These are phyloP conservation scores for Drosophila falleni DNA, from an alignment of 2,888 invertebrate genomes.

Conservation along the genomic window DNA sequence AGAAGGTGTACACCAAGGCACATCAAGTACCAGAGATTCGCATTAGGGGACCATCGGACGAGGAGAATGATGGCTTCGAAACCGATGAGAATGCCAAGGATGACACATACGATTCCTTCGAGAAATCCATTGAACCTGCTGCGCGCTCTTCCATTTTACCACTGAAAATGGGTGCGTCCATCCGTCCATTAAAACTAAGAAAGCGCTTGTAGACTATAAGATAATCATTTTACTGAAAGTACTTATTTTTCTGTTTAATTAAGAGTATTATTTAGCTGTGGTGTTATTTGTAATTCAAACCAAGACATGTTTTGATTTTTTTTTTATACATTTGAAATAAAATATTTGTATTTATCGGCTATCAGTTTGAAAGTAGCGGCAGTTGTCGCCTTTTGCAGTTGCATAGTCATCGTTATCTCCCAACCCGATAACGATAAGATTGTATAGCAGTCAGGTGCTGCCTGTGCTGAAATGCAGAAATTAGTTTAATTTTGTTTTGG, in stretches of 20 bases:
- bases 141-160: constrained; percentile 37
- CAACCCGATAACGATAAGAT: background rate
- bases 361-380: background rate
- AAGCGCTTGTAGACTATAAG: constrained; percentile 13
- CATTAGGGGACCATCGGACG: constrained; percentile 5
- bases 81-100: constrained; percentile 22
- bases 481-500: too few relatives aligned
- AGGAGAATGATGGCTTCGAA: constrained; percentile 25
- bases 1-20: constrained; percentile 66
- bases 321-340: background rate
- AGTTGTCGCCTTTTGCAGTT: background rate
- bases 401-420: background rate
- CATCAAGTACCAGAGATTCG: constrained; percentile 12
- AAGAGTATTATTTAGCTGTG: constrained; percentile 13
- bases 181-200: background rate
- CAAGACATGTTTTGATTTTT: background rate
- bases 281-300: constrained; percentile 1
- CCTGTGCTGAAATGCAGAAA: too few relatives aligned
- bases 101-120: constrained; percentile 39
- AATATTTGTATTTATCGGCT: background rate
- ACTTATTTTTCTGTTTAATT: constrained; percentile 11
- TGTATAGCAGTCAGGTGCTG: background rate
- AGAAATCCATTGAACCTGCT: constrained; percentile 37
- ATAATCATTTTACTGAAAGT: constrained; percentile 9
- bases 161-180: background rate